These are phyloP conservation scores for Watersipora subatra DNA, from an alignment of 1,140 invertebrate species.

Conservation along the genomic window DNA sequence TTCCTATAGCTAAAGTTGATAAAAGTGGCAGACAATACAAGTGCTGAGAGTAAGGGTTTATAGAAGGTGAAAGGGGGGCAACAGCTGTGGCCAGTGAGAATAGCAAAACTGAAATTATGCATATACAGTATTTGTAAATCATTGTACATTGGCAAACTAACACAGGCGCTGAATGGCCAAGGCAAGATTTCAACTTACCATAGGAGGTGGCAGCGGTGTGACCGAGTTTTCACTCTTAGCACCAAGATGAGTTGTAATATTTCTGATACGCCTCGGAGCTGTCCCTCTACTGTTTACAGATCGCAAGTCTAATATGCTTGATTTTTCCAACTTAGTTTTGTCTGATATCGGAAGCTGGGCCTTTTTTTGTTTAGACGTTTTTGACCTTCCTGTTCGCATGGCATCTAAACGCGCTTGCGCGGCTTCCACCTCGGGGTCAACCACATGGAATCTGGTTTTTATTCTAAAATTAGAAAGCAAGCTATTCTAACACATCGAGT, in stretches of 20 bases:
- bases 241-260: not conserved
- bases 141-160: no score
- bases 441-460: conserved; percentile 26
- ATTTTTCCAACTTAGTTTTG: not conserved
- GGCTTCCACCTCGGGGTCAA: conserved; percentile 29
- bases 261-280: not conserved
- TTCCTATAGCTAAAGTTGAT: no score
- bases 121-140: no score
- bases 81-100: no score
- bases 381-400: conserved; percentile 23
- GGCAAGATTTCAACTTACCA: no score
- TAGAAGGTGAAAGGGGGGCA: no score
- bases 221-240: conserved; percentile 1
- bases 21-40: no score
- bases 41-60: no score
- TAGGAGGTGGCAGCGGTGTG: conserved; percentile 23
- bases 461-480: no score
- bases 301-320: not conserved
- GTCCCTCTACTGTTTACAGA: not conserved
- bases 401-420: conserved; percentile 31
- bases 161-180: no score
- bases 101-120: no score
- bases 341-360: not conserved
- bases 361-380: not conserved
- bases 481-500: no score